Evolutionary conservation across 2,113 vertebrate genomes (phyloP), one percentile per base, ranked within the genome.

Genomic region (Hypomesus transpacificus): DNA sequence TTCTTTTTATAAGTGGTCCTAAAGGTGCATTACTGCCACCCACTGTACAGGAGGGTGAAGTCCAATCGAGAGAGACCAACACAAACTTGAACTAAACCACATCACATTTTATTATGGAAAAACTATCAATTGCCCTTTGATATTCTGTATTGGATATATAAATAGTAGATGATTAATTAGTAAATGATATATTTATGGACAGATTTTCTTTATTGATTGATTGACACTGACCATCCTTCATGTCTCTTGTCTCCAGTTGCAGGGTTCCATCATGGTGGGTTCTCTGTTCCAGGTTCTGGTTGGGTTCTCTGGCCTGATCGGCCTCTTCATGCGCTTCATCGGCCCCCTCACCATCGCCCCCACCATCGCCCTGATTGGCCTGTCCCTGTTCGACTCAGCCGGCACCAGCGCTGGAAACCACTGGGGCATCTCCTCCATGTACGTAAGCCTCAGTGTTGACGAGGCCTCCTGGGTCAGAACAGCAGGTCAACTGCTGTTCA

Each of bases 261-360:
- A 98, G 89, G 96, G 97, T 1, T 94, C 95, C 53, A 90, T 98
- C 71, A 95, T 98, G 86, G 94, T 96, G 54, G 94, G 94, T 53
- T 96, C 97, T 57, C 91, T 96, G 64, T 95, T 99, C 84, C 96
- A 98, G 79, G 92, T 97, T 34, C 61, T 99, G 0, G 81, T 98
- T 66, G 97, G 96, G 22, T 98, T 98, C 90, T 96, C 97, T 0
- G 97, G 97, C 68, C 91, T 99, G 73, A 93, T 97, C 0, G 96
- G 96, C 58, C 91, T 96, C 72, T 93, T 99, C 83, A 92, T 98
- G 94, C 90, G 88, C 61, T 98, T 95, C 86, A 98, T 98, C 0
- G 95, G 97, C 2, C 96, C 97, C 26, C 89, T 99, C 80, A 98
- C 96, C 57, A 96, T 98, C 1, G 95, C 97, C n/a, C 97, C 96